Evolutionary conservation across 2,888 invertebrate species (phyloP), one percentile per base, ranked within the genome.

Genomic region (Drosophila falleni): DNA sequence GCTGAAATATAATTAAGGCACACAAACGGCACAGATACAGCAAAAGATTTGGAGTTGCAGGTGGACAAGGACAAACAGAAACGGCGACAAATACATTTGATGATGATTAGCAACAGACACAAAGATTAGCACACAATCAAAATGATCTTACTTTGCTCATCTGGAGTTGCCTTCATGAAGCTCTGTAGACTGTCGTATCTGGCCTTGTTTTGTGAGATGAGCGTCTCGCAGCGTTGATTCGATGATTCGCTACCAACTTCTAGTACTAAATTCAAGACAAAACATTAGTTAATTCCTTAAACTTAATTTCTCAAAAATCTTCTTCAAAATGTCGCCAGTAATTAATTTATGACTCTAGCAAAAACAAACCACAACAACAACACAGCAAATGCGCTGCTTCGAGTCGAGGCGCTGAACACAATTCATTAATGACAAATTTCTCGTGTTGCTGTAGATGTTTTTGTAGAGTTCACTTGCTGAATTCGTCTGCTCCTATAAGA

Each of bases 241-340:
- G 49, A 58, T 0, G 82, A 78, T 9, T 85, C 86, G 63, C 94
- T 94, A 51, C 95, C 94, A 37, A 95, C 94, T 92, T 96, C 96
- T 64, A 96, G 70, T 6, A 90, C 92, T 92, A 6, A 71, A 76
- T 42, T 31, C 42, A 5, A 16, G 13, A 35, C 16, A 4, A 15
- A 4, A 15, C 11, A n/a, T 26, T 6, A 23, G 1, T 4, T 0
- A 33, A 33, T n/a, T 4, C 26, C 5, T 4, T 11, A 3, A 8
- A 19, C 2, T 19, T 19, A 19, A 19, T 19, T 19, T 19, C 19
- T 19, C 19, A 19, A 1, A 19, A 19, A 19, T 19, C 19, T 19
- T 19, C 26, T 2, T 1, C 26, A 26, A 4, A 26, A 26, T 26
- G 26, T 26, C 26, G 26, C 26, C 26, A 19, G 2, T 19, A 19